phyloP scores from a whole-genome alignment of 2,113 vertebrate species.

The Pontoporia blainvillei region DNA sequence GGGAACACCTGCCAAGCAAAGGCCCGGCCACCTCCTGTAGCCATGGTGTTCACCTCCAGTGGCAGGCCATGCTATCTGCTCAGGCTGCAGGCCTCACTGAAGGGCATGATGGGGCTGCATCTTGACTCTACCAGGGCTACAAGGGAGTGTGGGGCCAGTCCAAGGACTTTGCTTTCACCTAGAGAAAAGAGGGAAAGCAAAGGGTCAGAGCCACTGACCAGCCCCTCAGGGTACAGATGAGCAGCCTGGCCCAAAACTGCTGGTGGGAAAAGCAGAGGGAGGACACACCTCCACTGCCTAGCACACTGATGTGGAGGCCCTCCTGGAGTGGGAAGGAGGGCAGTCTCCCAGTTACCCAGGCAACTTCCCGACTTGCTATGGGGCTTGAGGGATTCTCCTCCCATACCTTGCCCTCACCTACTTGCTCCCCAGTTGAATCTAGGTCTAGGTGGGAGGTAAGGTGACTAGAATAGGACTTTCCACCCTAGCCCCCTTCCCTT shows the following conservation, averaged over 20 bases:
- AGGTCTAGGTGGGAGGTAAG: neutral
- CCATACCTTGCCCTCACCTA: neutral
- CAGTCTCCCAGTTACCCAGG: neutral
- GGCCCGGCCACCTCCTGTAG: constrained; percentile 84
- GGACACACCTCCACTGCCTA: neutral
- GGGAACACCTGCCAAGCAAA: constrained; percentile 93
- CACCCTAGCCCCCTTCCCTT: neutral
- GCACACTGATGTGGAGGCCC: neutral
- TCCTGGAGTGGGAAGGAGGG: neutral
- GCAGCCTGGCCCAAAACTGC: neutral
- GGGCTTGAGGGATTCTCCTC: neutral
- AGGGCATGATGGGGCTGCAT: constrained; percentile 34
- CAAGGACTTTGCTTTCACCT: constrained; percentile 52
- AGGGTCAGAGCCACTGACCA: neutral
- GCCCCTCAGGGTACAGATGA: neutral
- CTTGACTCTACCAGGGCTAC: neutral
- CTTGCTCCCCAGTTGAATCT: neutral
- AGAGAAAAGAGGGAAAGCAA: constrained; percentile 40
- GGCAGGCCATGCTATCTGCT: constrained; percentile 65
- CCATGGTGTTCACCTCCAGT: constrained; percentile 87
- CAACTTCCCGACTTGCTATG: neutral
- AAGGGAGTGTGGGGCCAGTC: neutral
- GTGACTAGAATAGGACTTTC: neutral
- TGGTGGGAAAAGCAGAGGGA: neutral
- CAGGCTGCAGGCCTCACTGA: constrained; percentile 18